Evolutionary conservation across 2,888 invertebrate species (phyloP).

Genomic region (Meghimatium bilineatum): DNA sequence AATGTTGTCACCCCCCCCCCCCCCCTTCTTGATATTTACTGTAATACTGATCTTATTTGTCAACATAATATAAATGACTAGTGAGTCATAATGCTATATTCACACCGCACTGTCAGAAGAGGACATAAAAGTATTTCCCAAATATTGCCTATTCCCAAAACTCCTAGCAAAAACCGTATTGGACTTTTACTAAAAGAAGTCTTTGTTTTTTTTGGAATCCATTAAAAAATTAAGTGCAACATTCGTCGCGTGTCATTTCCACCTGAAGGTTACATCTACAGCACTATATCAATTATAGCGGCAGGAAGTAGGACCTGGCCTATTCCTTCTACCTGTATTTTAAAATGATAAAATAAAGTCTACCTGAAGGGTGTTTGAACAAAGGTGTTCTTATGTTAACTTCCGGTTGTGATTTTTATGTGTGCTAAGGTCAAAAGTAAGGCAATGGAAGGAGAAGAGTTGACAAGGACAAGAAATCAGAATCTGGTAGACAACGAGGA

Average conservation of each 20-base stretch:
- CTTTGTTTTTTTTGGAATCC: neutral
- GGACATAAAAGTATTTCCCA: too few species aligned
- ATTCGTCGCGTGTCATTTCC: neutral
- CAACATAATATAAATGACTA: too few species aligned
- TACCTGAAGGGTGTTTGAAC: neutral
- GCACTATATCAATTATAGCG: neutral
- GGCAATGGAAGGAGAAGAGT: too few species aligned
- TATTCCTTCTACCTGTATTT: neutral
- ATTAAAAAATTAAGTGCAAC: neutral
- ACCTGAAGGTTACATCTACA: neutral
- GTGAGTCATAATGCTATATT: too few species aligned
- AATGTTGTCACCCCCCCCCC: too few species aligned
- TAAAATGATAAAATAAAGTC: neutral
- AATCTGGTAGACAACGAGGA: neutral
- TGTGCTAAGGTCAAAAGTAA: neutral
- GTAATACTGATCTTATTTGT: too few species aligned
- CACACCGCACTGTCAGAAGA: too few species aligned
- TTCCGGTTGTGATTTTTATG: neutral
- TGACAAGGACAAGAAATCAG: neutral
- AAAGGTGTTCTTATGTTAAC: neutral
- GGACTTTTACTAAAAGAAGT: too few species aligned
- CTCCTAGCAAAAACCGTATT: too few species aligned
- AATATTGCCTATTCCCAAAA: too few species aligned
- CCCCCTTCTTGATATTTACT: too few species aligned
- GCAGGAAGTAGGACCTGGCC: neutral